Evolutionary conservation across 1,140 invertebrate genomes (phyloP).

Genomic region (Nixonia krombeini): DNA sequence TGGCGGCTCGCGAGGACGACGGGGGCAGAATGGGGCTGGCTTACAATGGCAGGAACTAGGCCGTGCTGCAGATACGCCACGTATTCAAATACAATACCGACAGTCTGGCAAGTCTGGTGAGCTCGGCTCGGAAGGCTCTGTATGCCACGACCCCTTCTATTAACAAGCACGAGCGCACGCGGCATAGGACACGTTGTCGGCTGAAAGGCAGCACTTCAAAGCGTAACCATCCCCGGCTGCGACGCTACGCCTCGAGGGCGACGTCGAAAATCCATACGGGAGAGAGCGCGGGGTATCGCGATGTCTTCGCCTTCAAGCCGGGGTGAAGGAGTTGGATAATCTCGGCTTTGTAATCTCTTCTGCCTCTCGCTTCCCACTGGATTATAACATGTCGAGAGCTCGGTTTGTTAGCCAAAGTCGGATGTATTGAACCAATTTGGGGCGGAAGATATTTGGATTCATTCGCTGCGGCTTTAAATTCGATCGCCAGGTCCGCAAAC

Average conservation of each 20-base stretch:
- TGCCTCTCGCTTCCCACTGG: slow-evolving; percentile 20
- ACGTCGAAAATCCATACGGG: slow-evolving; percentile 61
- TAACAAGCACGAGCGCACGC: slow-evolving; percentile 64
- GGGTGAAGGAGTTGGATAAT: slow-evolving; percentile 62
- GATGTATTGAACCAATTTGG: slow-evolving; percentile 2
- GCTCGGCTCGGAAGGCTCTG: slow-evolving; percentile 20
- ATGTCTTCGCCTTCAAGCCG: slow-evolving; percentile 34
- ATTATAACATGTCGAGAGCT: slow-evolving; percentile 32
- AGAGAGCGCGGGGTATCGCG: slow-evolving; percentile 20
- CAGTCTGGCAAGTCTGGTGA: slow-evolving; percentile 62
- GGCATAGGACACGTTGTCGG: slow-evolving; percentile 65
- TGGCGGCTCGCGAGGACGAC: slow-evolving; percentile 21
- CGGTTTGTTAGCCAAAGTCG: not conserved
- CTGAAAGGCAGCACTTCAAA: slow-evolving; percentile 69
- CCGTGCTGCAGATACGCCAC: slow-evolving; percentile 61
- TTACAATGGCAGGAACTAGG: slow-evolving; percentile 57
- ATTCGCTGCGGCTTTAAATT: no score
- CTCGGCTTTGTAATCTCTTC: slow-evolving; percentile 63
- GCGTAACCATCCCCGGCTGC: slow-evolving; percentile 51
- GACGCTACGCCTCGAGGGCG: slow-evolving; percentile 41
- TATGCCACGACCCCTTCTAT: slow-evolving; percentile 61
- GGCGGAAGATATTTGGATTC: slow-evolving; percentile 6
- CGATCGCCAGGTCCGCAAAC: no score
- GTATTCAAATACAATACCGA: slow-evolving; percentile 69
- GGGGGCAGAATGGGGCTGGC: slow-evolving; percentile 28